These are phyloP conservation scores for Colossoma macropomum DNA, from an alignment of 2,113 vertebrate genomes.

Conservation along the genomic window DNA sequence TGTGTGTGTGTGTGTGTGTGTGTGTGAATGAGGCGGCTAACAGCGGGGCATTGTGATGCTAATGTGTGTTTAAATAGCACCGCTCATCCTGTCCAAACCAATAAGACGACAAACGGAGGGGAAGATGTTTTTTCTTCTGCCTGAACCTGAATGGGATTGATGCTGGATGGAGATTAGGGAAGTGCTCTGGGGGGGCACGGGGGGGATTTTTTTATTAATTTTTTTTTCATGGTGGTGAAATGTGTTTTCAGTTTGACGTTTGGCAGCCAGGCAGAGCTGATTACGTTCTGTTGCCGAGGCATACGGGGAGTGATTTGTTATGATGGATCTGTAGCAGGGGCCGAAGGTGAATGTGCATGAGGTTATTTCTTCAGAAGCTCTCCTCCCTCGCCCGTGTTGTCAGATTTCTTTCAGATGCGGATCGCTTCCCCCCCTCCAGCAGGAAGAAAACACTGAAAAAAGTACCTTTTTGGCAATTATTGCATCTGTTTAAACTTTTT, in stretches of 20 bases:
- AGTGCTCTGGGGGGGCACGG: slow-evolving; percentile 10
- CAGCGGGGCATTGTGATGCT: slow-evolving; percentile 72
- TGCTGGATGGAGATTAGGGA: slow-evolving; percentile 21
- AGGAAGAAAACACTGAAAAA: not conserved
- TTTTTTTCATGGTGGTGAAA: slow-evolving; percentile 9
- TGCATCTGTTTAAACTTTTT: slow-evolving; percentile 12
- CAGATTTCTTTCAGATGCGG: slow-evolving; percentile 12
- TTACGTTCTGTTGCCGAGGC: slow-evolving; percentile 19
- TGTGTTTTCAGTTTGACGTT: slow-evolving; percentile 32
- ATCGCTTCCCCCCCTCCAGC: not conserved
- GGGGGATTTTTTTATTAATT: not conserved
- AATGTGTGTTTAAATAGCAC: slow-evolving; percentile 59
- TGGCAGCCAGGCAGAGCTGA: slow-evolving; percentile 1
- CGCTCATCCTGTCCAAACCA: slow-evolving; percentile 65
- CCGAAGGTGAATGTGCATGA: slow-evolving; percentile 25
- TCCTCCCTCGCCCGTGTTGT: not conserved
- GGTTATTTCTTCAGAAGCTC: slow-evolving; percentile 17
- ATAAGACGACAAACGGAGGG: slow-evolving; percentile 65
- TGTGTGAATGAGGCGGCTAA: slow-evolving; percentile 64
- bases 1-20: slow-evolving; percentile 51
- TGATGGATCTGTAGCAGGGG: slow-evolving; percentile 30
- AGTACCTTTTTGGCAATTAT: not conserved
- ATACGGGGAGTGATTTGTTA: slow-evolving; percentile 38
- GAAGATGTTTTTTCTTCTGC: slow-evolving; percentile 65
- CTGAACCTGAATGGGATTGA: not conserved